Evolutionary conservation across 2,888 invertebrate genomes (phyloP), one percentile per base, ranked within the genome.

Genomic region (Calameuta pallipes): DNA sequence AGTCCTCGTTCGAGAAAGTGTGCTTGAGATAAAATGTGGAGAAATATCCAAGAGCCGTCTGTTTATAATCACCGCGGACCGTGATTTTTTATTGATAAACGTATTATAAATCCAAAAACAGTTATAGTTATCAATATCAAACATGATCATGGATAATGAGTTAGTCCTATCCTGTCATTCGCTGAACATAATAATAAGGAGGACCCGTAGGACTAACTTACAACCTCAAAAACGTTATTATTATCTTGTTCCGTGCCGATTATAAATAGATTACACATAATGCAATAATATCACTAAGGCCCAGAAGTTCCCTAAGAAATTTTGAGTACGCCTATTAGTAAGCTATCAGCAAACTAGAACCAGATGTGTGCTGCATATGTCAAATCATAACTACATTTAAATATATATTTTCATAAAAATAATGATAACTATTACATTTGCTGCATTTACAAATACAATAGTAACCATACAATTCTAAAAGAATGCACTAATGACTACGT

Each of bases 11-110:
- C 79, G 87, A 85, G 87, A 87, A 83, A 86, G 85, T 86, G 90
- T 91, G 90, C 91, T 87, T 85, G 85, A 86, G 88, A 87, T 88
- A 89, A 88, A 90, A 89, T 83, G 86, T 87, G 86, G 86, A 86
- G 84, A 85, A 85, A 87, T 87, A 88, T 87, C 75, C 83, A 85
- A 79, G 76, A 75, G 74, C 78, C 77, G 85, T 86, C 86, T 83
- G 86, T 83, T 85, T 85, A 85, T 85, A 83, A 86, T 81, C 79
- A 78, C 81, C 83, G 82, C 83, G 85, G 82, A 79, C 68, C 75
- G 70, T 23, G 23, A 56, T 56, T 56, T 56, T 56, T 56, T 56
- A 56, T 56, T 56, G 23, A 56, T 23, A 56, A 56, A 56, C 9
- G 2, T 23, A 56, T 41, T 15, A 41, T 56, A 56, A 56, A 23